Evolutionary conservation across 2,888 invertebrate species (phyloP).

Genomic region (Agriopis leucophaearia): DNA sequence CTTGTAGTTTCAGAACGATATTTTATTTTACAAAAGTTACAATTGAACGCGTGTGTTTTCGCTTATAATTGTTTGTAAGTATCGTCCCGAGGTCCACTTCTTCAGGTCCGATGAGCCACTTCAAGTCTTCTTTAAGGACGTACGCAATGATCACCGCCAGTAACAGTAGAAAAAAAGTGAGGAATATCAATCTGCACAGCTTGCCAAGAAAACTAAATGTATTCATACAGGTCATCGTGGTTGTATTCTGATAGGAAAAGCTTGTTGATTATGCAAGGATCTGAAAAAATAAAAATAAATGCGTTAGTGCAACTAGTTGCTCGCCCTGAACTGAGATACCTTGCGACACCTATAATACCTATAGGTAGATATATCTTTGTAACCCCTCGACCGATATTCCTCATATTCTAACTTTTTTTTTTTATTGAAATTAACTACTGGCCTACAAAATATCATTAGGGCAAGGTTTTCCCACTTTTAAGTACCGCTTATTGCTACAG

Average conservation of each 20-base stretch:
- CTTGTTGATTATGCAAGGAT: neutral
- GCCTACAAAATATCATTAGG: neutral
- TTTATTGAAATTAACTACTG: no score
- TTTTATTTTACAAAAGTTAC: constrained; percentile 10
- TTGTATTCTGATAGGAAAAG: neutral
- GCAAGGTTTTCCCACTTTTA: no score
- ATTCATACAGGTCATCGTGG: neutral
- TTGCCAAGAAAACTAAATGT: neutral
- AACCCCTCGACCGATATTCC: no score
- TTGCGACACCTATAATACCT: no score
- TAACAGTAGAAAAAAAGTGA: neutral
- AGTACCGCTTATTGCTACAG: no score
- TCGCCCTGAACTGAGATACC: no score
- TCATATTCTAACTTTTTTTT: no score
- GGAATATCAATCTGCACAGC: constrained; percentile 11
- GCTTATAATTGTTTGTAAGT: constrained; percentile 38
- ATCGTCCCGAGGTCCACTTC: constrained; percentile 71
- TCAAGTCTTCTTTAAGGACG: constrained; percentile 64
- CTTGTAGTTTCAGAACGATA: neutral
- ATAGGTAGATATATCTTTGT: no score
- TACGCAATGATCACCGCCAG: constrained; percentile 48
- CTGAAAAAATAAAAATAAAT: neutral
- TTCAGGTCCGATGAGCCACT: constrained; percentile 65
- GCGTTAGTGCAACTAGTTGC: no score
- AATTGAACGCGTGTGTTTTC: neutral